Evolutionary conservation across 2,797 vertebrate genomes (phyloP), one percentile per base, ranked within the genome.

Genomic region (Dipus sagitta): DNA sequence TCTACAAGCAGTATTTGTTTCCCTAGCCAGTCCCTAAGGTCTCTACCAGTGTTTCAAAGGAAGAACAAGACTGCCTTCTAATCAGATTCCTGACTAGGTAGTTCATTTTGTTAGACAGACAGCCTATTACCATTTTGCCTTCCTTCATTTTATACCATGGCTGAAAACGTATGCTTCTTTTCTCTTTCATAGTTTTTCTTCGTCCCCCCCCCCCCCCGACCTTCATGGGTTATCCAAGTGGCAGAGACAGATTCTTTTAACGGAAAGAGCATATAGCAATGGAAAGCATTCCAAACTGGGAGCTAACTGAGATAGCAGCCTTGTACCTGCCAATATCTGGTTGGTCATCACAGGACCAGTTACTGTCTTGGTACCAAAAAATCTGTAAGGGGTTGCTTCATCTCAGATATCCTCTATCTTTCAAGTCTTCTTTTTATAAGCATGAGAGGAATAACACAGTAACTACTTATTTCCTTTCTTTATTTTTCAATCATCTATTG

Each of bases 161-260:
- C 86, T 95, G 77, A 77, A 94, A 95, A 95, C 80, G 64, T 82
- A 89, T 72, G 84, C 95, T 92, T 94, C 88, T 93, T 93, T 91
- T 88, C 91, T 88, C 54, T 93, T 89, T 78, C 67, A 82, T 60
- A 80, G 15, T 79, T 58, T 94, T 80, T 78, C 20, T 77, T 88
- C 93, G 91, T 60, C 54, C 23, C 74, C 67, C 62, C 47, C 77
- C 88, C 88, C 71, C n/a, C n/a, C n/a, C n/a, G n/a, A n/a, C n/a
- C 94, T 95, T 94, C 90, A 93, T 54, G 47, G 90, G 68, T 64
- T 77, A 77, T 65, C n/a, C 91, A 86, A 72, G 88, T 71, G 81
- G 72, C 81, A 88, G 83, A 85, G 52, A 62, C 52, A 68, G 28
- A 60, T 92, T 95, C 72, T 96, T 94, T 93, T 32, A 71, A 67